phyloP scores from a whole-genome alignment of 1,140 invertebrate genomes.

The Melipona quadrifasciata region DNA sequence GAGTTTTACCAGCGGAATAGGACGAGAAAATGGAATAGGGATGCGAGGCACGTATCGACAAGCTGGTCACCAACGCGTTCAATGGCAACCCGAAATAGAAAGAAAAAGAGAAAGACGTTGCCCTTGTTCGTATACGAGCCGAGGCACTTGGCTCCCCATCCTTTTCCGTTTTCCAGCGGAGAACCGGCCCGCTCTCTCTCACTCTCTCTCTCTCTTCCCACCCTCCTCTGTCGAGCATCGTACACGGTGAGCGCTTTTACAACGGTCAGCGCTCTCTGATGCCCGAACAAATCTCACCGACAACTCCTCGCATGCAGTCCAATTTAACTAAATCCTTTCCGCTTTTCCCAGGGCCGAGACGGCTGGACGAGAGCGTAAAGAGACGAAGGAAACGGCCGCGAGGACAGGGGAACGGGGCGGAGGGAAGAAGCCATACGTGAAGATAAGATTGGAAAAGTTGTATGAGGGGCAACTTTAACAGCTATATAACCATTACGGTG shows the following conservation, averaged over 20 bases:
- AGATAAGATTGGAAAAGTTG: slow-evolving; percentile 84
- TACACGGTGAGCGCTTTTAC: slow-evolving; percentile 62
- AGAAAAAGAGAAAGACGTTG: slow-evolving; percentile 60
- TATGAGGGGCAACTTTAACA: slow-evolving; percentile 81
- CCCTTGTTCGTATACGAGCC: slow-evolving; percentile 19
- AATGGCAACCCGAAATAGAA: slow-evolving; percentile 67
- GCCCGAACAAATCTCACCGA: slow-evolving; percentile 72
- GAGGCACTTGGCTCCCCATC: too few species aligned
- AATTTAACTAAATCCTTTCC: slow-evolving; percentile 82
- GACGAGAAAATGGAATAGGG: slow-evolving; percentile 45
- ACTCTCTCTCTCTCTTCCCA: slow-evolving; percentile 7
- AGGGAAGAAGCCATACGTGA: slow-evolving; percentile 66
- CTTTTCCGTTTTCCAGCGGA: too few species aligned
- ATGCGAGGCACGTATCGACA: slow-evolving; percentile 75
- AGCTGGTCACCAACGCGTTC: slow-evolving; percentile 68
- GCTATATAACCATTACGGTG: slow-evolving; percentile 82
- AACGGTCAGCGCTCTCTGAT: slow-evolving; percentile 73
- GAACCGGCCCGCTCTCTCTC: background rate
- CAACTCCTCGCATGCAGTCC: slow-evolving; percentile 72
- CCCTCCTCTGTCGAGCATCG: background rate
- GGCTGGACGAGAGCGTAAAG: slow-evolving; percentile 9
- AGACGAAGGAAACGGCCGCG: background rate
- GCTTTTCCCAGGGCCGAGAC: slow-evolving; percentile 41
- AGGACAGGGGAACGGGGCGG: slow-evolving; percentile 14
- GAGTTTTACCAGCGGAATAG: slow-evolving; percentile 44